Conservation (phyloP, 2,888 invertebrate genomes). For the Criorhina ranunculi region DNA sequence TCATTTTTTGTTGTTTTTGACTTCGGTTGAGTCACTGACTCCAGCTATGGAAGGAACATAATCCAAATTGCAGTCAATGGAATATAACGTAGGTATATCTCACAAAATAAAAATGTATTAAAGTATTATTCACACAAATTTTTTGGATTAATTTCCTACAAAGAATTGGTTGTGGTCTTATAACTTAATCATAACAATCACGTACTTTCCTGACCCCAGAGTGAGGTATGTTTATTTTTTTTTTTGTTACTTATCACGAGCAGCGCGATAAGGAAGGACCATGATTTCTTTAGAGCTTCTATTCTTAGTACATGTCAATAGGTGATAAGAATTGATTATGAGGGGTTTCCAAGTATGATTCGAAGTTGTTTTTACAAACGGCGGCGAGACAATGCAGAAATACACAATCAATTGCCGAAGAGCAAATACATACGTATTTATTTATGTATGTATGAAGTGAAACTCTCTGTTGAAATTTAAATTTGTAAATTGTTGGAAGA, state of each 20-base stretch:
- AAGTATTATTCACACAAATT: neutral
- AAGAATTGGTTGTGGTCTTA: neutral
- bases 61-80: no score
- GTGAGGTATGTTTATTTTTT: constrained; percentile 8
- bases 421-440: no score
- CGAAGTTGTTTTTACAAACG: no score
- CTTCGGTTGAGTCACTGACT: neutral
- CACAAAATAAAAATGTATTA: neutral
- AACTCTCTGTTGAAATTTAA: no score
- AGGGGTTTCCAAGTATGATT: no score
- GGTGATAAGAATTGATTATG: constrained; percentile 41
- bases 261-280: constrained; percentile 50
- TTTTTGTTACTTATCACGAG: constrained; percentile 5
- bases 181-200: constrained; percentile 1
- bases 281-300: constrained; percentile 20
- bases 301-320: constrained; percentile 28
- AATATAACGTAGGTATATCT: neutral
- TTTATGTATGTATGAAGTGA: no score
- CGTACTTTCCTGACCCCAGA: constrained; percentile 14
- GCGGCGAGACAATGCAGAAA: no score
- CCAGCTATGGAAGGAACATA: neutral
- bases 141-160: constrained; percentile 4
- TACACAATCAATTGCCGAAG: no score
- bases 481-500: no score
- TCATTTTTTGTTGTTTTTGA: neutral